These are phyloP conservation scores for Chesias legatella DNA, from an alignment of 2,888 invertebrate genomes.

Conservation along the genomic window DNA sequence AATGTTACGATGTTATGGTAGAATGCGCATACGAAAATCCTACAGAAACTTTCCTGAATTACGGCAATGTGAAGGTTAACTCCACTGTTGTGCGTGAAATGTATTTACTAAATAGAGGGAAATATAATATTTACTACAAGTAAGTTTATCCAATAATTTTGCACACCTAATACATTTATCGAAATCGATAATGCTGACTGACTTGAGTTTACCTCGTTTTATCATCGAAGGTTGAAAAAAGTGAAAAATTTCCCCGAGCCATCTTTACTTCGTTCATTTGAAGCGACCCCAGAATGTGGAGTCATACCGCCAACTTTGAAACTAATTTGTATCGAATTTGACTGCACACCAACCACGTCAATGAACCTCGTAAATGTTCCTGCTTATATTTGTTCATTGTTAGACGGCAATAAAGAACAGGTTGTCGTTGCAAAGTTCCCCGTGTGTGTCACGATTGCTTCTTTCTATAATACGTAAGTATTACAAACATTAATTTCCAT, in stretches of 20 bases:
- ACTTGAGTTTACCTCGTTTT: constrained; percentile 1
- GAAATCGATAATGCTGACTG: neutral
- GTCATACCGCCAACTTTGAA: constrained; percentile 52
- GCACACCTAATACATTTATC: no score
- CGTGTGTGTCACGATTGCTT: constrained; percentile 63
- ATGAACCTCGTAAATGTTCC: constrained; percentile 66
- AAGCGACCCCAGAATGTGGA: constrained; percentile 55
- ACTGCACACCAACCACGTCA: constrained; percentile 65
- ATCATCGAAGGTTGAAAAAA: constrained; percentile 55
- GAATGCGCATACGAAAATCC: constrained; percentile 74
- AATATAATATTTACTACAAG: constrained; percentile 78
- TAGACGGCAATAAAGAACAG: constrained; percentile 69
- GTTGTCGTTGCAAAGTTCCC: constrained; percentile 73
- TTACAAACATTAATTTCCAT: no score
- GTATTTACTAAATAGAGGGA: constrained; percentile 79
- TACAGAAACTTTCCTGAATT: constrained; percentile 66
- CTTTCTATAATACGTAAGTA: constrained; percentile 72
- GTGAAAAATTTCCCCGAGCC: constrained; percentile 71
- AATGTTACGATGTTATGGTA: constrained; percentile 81
- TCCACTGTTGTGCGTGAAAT: constrained; percentile 64
- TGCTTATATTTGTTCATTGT: constrained; percentile 60
- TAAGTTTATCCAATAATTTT: constrained; percentile 37
- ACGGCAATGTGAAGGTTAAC: constrained; percentile 81
- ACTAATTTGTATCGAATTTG: constrained; percentile 54
- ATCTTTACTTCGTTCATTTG: constrained; percentile 56